Percentiles rank a stretch among this genome's conserved stretches.
Conservation (phyloP, 2,888 invertebrate genomes). For the Heliconius sara region DNA sequence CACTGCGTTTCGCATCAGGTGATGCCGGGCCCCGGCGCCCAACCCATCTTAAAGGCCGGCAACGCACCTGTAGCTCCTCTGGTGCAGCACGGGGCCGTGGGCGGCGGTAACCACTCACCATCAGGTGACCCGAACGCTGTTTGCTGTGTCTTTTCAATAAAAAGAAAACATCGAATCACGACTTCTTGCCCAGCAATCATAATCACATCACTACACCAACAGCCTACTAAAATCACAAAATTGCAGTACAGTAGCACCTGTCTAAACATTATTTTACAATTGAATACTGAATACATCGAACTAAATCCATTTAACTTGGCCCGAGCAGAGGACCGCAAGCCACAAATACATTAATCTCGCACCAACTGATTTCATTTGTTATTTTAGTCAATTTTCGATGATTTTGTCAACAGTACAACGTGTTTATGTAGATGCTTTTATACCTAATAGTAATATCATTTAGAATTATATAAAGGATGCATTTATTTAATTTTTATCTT, state of each 20-base stretch:
- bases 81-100: too few relatives aligned
- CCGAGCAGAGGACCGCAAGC: conserved; percentile 33
- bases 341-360: conserved; percentile 44
- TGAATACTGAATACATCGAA: conserved; percentile 37
- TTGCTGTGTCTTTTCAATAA: too few relatives aligned
- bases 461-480: neutral
- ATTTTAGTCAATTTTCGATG: conserved; percentile 31
- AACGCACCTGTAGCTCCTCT: too few relatives aligned
- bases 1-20: too few relatives aligned
- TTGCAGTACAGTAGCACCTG: neutral
- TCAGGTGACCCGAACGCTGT: too few relatives aligned
- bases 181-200: neutral
- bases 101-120: too few relatives aligned
- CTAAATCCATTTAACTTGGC: conserved; percentile 48
- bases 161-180: too few relatives aligned
- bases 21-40: too few relatives aligned
- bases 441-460: conserved; percentile 1
- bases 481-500: neutral
- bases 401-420: conserved; percentile 22
- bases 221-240: neutral
- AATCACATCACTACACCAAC: neutral
- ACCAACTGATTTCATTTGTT: conserved; percentile 40
- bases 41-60: too few relatives aligned
- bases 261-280: conserved; percentile 10
- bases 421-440: neutral